These are phyloP conservation scores for Sebastes steindachneri DNA, from an alignment of 2,797 vertebrate species.

Conservation along the genomic window DNA sequence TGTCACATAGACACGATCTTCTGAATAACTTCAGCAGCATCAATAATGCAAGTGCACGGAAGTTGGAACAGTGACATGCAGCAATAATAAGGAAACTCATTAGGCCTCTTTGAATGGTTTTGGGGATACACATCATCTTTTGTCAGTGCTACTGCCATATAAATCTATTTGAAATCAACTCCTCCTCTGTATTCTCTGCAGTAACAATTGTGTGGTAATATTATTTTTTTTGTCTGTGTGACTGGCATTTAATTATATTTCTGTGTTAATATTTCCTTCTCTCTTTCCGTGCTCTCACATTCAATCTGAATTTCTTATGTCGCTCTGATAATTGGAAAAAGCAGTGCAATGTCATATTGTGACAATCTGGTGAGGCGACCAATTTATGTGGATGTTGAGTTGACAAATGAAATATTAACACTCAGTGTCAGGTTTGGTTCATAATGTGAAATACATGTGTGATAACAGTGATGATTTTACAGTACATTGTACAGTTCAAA, in stretches of 20 bases:
- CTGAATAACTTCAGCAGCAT: conserved; percentile 42
- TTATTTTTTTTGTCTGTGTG: conserved; percentile 21
- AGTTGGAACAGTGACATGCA: conserved; percentile 18
- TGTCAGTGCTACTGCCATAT: conserved; percentile 7
- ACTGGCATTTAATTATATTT: conserved; percentile 64
- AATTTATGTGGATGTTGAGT: conserved; percentile 23
- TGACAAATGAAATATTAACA: conserved; percentile 44
- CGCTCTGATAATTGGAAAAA: conserved; percentile 59
- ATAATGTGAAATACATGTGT: conserved; percentile 19
- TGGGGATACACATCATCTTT: conserved; percentile 40
- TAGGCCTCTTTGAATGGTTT: conserved; percentile 42
- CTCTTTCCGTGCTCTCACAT: conserved; percentile 18
- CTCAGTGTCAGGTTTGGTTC: conserved; percentile 1
- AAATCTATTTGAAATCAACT: conserved; percentile 33
- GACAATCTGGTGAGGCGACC: conserved; percentile 13
- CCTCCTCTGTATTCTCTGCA: conserved; percentile 3
- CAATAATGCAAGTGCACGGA: conserved; percentile 32
- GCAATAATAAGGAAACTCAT: conserved; percentile 44
- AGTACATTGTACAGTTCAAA: background rate
- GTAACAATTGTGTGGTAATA: conserved; percentile 21
- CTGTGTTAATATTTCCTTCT: conserved; percentile 45
- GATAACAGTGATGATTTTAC: background rate
- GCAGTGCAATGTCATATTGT: conserved; percentile 31
- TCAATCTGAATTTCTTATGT: conserved; percentile 40
- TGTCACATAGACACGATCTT: conserved; percentile 28